These are phyloP conservation scores for Phragmatobia fuliginosa DNA, from an alignment of 2,888 invertebrate species.

Conservation along the genomic window DNA sequence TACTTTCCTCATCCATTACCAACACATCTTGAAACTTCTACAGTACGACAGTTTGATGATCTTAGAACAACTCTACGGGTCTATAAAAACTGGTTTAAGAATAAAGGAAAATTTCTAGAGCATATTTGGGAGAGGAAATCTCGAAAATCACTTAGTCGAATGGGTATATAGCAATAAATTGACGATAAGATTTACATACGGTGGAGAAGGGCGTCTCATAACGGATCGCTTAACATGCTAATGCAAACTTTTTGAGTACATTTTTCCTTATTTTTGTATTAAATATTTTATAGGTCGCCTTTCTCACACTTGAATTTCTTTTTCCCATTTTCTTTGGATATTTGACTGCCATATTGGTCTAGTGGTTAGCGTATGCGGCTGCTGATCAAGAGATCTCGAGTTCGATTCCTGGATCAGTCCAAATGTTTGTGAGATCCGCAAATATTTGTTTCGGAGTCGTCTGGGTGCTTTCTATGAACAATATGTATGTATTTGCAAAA, in stretches of 20 bases:
- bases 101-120: slow-evolving; percentile 65
- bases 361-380: no score
- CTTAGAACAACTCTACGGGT: slow-evolving; percentile 40
- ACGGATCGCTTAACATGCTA: slow-evolving; percentile 77
- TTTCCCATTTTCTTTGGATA: not conserved
- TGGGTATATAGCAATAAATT: slow-evolving; percentile 82
- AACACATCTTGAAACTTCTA: slow-evolving; percentile 48
- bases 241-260: slow-evolving; percentile 54
- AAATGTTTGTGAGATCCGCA: no score
- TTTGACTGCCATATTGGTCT: not conserved
- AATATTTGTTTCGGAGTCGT: no score
- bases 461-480: no score
- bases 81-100: slow-evolving; percentile 54
- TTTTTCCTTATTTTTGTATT: slow-evolving; percentile 61
- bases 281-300: slow-evolving; percentile 34
- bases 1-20: slow-evolving; percentile 59
- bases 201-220: slow-evolving; percentile 68
- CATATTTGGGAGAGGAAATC: slow-evolving; percentile 77
- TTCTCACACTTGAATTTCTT: not conserved
- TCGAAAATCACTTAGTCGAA: slow-evolving; percentile 82
- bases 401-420: no score
- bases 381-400: no score
- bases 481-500: no score
- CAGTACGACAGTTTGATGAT: slow-evolving; percentile 23
- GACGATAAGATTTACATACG: slow-evolving; percentile 80